phyloP scores from a whole-genome alignment of 1,140 invertebrate species.

The Drosophila sulfurigaster region DNA sequence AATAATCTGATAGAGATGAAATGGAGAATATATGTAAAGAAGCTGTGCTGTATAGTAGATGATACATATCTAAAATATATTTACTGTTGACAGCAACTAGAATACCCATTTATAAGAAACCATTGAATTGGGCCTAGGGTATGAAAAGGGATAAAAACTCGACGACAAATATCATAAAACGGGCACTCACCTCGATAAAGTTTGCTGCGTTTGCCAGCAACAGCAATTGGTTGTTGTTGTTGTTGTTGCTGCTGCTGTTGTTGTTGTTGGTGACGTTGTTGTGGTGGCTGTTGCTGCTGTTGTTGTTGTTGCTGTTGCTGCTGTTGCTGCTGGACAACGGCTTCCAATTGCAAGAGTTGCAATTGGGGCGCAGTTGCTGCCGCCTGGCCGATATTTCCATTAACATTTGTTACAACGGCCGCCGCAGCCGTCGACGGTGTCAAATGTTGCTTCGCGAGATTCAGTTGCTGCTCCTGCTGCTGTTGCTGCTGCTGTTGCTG shows the following conservation, averaged over 20 bases:
- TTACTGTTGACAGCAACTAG: neutral
- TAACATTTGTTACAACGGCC: conserved; percentile 67
- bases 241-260: conserved; percentile 57
- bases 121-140: neutral
- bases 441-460: conserved; percentile 53
- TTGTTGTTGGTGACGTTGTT: conserved; percentile 53
- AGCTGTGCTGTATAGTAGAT: too few relatives aligned
- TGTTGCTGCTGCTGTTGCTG: conserved; percentile 48
- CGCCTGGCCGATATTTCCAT: conserved; percentile 68
- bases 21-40: too few relatives aligned
- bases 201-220: conserved; percentile 82
- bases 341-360: conserved; percentile 63
- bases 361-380: conserved; percentile 59
- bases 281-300: conserved; percentile 37
- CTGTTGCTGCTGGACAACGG: conserved; percentile 60
- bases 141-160: conserved; percentile 49
- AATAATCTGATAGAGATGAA: too few relatives aligned
- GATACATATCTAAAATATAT: too few relatives aligned
- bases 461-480: conserved; percentile 60
- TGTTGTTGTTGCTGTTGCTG: conserved; percentile 27
- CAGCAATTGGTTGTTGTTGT: conserved; percentile 67
- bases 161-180: conserved; percentile 79
- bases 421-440: conserved; percentile 27
- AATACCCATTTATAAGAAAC: neutral
- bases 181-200: conserved; percentile 83